These are phyloP conservation scores for Acanthiza pusilla DNA, from an alignment of 2,797 vertebrate genomes.

Conservation along the genomic window DNA sequence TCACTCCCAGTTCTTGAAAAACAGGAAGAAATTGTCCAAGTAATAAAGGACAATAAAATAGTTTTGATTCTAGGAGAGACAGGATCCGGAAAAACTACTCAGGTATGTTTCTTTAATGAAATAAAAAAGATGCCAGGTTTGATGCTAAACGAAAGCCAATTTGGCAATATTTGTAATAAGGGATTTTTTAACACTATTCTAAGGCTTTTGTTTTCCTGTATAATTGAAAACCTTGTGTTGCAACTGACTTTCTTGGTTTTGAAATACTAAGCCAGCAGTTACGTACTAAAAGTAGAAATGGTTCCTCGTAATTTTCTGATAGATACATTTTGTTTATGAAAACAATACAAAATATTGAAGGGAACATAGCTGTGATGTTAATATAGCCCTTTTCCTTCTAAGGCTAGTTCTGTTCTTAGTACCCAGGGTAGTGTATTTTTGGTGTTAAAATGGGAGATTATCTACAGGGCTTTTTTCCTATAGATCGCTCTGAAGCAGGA, in stretches of 20 bases:
- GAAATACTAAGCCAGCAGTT: constrained; percentile 36
- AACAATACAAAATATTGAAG: too few relatives aligned
- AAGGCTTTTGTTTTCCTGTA: not conserved
- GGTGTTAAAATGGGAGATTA: too few relatives aligned
- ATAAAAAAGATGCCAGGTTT: not conserved
- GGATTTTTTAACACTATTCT: not conserved
- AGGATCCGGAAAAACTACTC: constrained; percentile 96
- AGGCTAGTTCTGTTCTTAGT: too few relatives aligned
- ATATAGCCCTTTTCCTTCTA: too few relatives aligned
- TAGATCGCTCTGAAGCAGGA: too few relatives aligned
- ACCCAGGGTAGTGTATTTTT: too few relatives aligned
- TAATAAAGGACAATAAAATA: constrained; percentile 86
- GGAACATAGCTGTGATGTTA: too few relatives aligned
- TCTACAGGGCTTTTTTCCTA: too few relatives aligned
- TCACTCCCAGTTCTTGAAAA: constrained; percentile 85
- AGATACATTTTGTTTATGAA: too few relatives aligned
- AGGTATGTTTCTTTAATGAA: constrained; percentile 71
- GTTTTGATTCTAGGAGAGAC: constrained; percentile 92
- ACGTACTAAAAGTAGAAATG: too few relatives aligned
- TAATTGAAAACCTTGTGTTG: not conserved
- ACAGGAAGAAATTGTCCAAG: constrained; percentile 84
- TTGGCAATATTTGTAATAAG: not conserved
- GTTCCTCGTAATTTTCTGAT: too few relatives aligned
- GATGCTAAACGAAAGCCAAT: not conserved
- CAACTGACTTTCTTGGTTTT: not conserved